Evolutionary conservation across 2,797 vertebrate genomes (phyloP), one percentile per base, ranked within the genome.

Genomic region (Alfaro cultratus): DNA sequence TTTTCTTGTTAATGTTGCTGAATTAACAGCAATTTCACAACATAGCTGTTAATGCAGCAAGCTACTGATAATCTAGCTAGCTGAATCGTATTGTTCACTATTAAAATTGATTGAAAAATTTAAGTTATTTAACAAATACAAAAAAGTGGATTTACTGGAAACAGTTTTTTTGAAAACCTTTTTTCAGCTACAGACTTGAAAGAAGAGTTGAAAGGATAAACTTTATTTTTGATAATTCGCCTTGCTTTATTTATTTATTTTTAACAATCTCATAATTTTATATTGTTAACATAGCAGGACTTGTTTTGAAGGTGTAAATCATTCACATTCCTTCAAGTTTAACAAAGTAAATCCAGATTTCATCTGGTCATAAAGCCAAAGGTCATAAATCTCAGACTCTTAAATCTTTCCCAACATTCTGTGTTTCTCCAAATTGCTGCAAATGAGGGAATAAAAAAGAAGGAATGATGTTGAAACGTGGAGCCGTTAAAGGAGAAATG

Each of bases 401-500:
- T 18, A 8, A 60, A 62, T 15, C 4, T 60, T 31, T 15, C 1
- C 29, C 5, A 31, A 31, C 1, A 13, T 46, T 46, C 21, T 55
- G 49, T 46, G 45, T 46, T n/a, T 53, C 47, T n/a, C 43, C 68
- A 36, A 85, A 84, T 80, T 68, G 73, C 77, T 51, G 70, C 49
- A 76, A 81, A 13, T 70, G 74, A 77, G 78, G 83, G 80, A 89
- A 84, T 85, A 85, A 91, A 80, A 91, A 80, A 78, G 83, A 83
- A 85, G 90, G 87, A 83, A 86, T 4, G 71, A 87, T 83, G 86
- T 71, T 78, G 78, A 88, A 81, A 75, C 72, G 85, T 84, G 47
- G 87, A 75, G 78, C 91, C 86, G 88, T 92, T 91, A 90, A 88
- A 91, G 90, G 75, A 64, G 70, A 81, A 83, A 82, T 91, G 89